Evolutionary conservation across 1,140 invertebrate genomes (phyloP).

Genomic region (Drosophila athabasca): DNA sequence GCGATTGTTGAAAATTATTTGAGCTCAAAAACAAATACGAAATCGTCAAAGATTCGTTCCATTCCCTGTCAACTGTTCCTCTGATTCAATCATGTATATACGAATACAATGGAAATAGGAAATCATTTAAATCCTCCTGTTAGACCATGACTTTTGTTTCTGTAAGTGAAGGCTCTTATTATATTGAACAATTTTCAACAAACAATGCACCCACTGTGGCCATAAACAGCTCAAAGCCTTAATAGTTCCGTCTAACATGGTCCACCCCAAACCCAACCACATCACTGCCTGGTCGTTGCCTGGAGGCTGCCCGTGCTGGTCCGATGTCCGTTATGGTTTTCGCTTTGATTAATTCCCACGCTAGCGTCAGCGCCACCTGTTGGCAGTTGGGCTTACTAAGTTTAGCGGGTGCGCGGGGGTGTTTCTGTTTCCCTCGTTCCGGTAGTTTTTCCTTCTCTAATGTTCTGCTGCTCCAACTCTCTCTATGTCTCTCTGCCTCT

Average conservation of each 20-base stretch:
- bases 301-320: no score
- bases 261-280: slow-evolving; percentile 24
- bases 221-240: slow-evolving; percentile 2
- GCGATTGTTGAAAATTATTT: neutral
- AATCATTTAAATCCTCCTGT: no score
- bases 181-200: neutral
- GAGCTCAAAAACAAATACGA: neutral
- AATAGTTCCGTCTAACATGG: slow-evolving; percentile 14
- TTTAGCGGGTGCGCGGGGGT: neutral
- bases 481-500: neutral
- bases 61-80: no score
- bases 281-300: no score
- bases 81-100: no score
- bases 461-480: no score
- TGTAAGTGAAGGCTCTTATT: no score
- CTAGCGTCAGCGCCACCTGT: slow-evolving; percentile 68
- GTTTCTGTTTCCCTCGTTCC: slow-evolving; percentile 5
- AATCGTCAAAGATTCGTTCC: neutral
- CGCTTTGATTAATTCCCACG: slow-evolving; percentile 49
- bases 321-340: neutral
- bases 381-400: slow-evolving; percentile 52
- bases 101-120: no score
- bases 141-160: no score
- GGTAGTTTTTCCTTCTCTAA: no score
- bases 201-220: slow-evolving; percentile 6